Conservation (phyloP, 1,140 invertebrate species). For the Myzus persicae region DNA sequence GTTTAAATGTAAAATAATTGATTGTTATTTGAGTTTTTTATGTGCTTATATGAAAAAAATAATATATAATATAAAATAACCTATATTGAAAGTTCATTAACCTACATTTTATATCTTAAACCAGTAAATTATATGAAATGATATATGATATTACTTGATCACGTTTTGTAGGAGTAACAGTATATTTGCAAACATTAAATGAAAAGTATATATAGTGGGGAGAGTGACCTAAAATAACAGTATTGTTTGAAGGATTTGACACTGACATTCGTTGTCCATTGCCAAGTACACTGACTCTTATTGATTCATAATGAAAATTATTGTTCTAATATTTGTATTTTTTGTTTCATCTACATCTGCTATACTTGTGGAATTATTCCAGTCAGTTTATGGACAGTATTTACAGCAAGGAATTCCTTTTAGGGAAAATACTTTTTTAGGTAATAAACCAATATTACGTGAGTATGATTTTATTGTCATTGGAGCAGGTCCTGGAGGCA, state of each 20-base stretch:
- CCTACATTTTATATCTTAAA: neutral
- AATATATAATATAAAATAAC: neutral
- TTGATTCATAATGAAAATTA: slow-evolving; percentile 40
- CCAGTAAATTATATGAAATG: neutral
- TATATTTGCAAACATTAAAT: slow-evolving; percentile 11
- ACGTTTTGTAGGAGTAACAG: neutral
- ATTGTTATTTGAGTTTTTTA: neutral
- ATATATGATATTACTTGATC: neutral
- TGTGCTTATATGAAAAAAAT: neutral
- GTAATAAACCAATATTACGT: slow-evolving; percentile 60
- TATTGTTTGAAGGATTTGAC: neutral
- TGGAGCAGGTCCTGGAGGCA: slow-evolving; percentile 70
- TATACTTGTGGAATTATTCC: neutral
- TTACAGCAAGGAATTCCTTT: slow-evolving; percentile 61
- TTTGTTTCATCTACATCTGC: slow-evolving; percentile 42
- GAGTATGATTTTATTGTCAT: slow-evolving; percentile 65
- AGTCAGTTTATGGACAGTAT: slow-evolving; percentile 60
- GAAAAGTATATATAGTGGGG: slow-evolving; percentile 32
- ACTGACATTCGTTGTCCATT: slow-evolving; percentile 29
- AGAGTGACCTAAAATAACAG: slow-evolving; percentile 50
- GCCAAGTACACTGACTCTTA: neutral
- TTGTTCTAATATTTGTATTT: neutral
- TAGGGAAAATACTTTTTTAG: slow-evolving; percentile 61
- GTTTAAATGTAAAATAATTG: neutral
- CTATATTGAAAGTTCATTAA: neutral